Conservation (phyloP, 2,113 vertebrate genomes). For the Conger conger region DNA sequence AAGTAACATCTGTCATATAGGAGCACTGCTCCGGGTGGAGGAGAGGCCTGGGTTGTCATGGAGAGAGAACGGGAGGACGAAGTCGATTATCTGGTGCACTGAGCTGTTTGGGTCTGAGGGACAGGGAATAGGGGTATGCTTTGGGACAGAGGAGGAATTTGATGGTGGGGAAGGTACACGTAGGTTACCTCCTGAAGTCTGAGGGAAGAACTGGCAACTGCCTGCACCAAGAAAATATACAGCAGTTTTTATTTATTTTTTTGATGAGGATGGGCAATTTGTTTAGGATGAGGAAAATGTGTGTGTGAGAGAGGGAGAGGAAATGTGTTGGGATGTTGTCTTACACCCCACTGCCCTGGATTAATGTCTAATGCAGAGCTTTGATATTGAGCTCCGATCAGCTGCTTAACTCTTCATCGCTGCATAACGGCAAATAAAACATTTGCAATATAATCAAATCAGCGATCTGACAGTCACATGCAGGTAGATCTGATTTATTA, state of each 20-base stretch:
- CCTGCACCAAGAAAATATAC: too few relatives aligned
- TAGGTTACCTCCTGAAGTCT: neutral
- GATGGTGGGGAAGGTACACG: neutral
- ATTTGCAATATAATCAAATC: neutral
- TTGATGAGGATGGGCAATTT: too few relatives aligned
- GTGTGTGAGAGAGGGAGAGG: neutral
- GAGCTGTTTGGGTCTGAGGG: slow-evolving; percentile 4
- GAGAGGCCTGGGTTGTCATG: slow-evolving; percentile 14
- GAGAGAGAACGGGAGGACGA: slow-evolving; percentile 1
- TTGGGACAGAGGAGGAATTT: neutral
- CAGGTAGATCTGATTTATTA: too few relatives aligned
- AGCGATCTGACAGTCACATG: neutral
- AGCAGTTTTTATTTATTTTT: too few relatives aligned
- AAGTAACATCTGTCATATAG: slow-evolving; percentile 74
- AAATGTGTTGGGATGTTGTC: neutral
- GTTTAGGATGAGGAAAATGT: too few relatives aligned
- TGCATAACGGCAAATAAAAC: slow-evolving; percentile 1
- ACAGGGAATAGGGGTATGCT: neutral
- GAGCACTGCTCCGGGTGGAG: slow-evolving; percentile 22
- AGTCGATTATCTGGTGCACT: neutral
- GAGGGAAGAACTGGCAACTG: too few relatives aligned
- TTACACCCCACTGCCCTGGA: neutral
- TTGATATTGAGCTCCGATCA: slow-evolving; percentile 20
- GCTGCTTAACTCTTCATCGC: neutral
- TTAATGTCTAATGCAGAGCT: slow-evolving; percentile 19